These are phyloP conservation scores for Ichneumon xanthorius DNA, from an alignment of 2,888 invertebrate genomes.

Conservation along the genomic window DNA sequence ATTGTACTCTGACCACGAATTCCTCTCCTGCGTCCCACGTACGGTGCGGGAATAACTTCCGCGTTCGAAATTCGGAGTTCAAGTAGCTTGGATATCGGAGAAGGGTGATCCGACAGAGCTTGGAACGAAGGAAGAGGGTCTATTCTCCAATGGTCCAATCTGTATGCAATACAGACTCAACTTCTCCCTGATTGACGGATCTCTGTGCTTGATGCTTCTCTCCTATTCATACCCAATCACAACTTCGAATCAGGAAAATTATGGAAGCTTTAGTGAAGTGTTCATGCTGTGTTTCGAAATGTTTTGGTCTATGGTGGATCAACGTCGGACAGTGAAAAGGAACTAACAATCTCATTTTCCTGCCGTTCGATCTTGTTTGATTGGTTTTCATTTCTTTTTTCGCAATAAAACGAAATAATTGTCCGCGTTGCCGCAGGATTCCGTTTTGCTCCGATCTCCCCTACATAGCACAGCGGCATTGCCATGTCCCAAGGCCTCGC, in stretches of 20 bases:
- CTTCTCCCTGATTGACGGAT: conserved; percentile 6
- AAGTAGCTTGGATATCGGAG: conserved; percentile 37
- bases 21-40: conserved; percentile 67
- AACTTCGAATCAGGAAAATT: neutral
- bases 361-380: neutral
- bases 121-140: conserved; percentile 6
- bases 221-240: conserved; percentile 10
- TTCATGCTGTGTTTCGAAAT: neutral
- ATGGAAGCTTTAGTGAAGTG: neutral
- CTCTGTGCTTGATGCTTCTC: neutral
- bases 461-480: neutral
- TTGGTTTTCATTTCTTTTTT: neutral
- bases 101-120: conserved; percentile 19
- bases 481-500: neutral
- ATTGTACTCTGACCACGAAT: conserved; percentile 69
- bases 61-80: conserved; percentile 65
- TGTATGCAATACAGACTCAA: conserved; percentile 11
- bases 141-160: conserved; percentile 4
- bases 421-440: neutral
- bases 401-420: neutral
- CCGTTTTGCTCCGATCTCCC: neutral
- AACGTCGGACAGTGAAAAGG: neutral
- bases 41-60: conserved; percentile 69
- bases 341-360: neutral
- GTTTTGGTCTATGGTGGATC: neutral